A percentile compares a stretch with the other conserved stretches of the same genome.
These are phyloP conservation scores for Gambelia wislizenii DNA, from an alignment of 2,797 vertebrate species.

Conservation along the genomic window DNA sequence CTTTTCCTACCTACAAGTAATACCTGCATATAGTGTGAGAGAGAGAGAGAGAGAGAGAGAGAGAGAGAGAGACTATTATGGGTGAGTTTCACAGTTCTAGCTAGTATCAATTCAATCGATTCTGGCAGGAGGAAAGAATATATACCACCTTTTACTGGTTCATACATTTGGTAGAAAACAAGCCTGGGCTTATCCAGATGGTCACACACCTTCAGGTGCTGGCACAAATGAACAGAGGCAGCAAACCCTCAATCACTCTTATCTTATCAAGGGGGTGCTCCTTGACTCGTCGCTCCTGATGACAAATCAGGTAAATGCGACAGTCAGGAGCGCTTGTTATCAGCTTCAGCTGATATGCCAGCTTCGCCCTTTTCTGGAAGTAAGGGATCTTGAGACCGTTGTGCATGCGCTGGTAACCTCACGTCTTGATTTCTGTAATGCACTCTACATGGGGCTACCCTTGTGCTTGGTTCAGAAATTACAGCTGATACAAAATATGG, in stretches of 20 bases:
- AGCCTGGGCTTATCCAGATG: constrained; percentile 3
- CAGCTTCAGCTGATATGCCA: no score
- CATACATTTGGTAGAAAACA: neutral
- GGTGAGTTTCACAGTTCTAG: neutral
- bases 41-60: neutral
- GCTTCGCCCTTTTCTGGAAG: no score
- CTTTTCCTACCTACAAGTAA: neutral
- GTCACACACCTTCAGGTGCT: neutral
- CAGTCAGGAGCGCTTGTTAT: no score
- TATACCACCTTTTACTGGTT: neutral
- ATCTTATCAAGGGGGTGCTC: no score
- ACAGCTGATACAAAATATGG: no score
- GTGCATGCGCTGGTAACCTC: no score
- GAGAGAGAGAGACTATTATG: neutral
- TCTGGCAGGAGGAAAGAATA: neutral
- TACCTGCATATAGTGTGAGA: neutral
- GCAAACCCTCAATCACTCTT: neutral
- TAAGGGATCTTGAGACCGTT: no score
- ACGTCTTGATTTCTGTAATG: no score
- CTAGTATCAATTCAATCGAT: neutral
- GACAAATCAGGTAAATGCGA: no score
- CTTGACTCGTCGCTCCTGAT: no score
- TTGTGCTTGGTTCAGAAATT: no score
- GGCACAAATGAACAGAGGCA: neutral
- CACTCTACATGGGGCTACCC: no score